These are phyloP conservation scores for Etia nguti DNA, from an alignment of 2,113 vertebrate species.

Conservation along the genomic window DNA sequence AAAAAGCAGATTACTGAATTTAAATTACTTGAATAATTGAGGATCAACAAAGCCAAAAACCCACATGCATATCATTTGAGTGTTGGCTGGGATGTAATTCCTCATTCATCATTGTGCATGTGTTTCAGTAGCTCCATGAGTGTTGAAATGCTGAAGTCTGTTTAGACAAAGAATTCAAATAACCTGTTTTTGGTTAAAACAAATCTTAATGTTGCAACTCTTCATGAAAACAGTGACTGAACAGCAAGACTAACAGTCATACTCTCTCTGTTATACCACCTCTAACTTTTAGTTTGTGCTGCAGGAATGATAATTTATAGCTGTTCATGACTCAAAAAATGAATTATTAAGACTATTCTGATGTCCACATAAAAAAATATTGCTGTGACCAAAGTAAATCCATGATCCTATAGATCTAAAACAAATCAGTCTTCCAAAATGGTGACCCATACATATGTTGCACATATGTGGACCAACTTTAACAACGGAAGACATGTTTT, in stretches of 20 bases:
- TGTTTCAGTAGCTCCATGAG: background rate
- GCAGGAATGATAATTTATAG: background rate
- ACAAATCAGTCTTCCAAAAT: background rate
- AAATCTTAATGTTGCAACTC: background rate
- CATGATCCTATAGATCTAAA: background rate
- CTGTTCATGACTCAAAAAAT: background rate
- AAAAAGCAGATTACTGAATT: background rate
- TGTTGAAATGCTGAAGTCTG: background rate
- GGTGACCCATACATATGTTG: background rate
- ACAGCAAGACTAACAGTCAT: background rate
- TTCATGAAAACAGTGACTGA: background rate
- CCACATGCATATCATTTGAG: background rate
- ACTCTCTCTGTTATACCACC: background rate
- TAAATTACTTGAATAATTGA: background rate
- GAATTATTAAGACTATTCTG: accelerated
- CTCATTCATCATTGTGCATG: background rate
- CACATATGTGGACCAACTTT: background rate
- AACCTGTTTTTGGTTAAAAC: background rate
- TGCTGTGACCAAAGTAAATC: background rate
- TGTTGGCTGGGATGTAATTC: background rate
- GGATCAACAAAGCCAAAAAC: background rate
- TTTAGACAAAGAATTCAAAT: background rate
- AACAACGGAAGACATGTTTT: background rate
- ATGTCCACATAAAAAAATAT: background rate
- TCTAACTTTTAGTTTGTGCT: background rate